phyloP scores from a whole-genome alignment of 2,888 invertebrate species.

The Alcis repandata region DNA sequence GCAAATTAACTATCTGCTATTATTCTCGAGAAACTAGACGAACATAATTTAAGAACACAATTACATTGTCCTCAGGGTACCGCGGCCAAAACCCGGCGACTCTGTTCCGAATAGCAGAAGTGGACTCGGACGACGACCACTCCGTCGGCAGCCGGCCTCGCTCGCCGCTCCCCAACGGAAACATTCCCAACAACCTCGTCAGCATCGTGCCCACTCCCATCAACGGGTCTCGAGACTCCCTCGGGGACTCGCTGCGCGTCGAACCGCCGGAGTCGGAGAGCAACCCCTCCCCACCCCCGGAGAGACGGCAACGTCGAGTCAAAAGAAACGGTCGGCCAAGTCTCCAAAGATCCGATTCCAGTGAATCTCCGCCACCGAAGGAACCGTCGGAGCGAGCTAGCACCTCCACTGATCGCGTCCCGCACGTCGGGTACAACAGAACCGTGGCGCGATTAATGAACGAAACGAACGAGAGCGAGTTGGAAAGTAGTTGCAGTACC shows the following conservation, averaged over 20 bases:
- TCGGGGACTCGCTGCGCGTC: slow-evolving; percentile 71
- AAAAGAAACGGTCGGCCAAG: slow-evolving; percentile 69
- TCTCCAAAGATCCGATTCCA: slow-evolving; percentile 73
- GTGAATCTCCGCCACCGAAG: slow-evolving; percentile 76
- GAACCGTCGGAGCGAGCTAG: slow-evolving; percentile 58
- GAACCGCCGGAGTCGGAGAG: slow-evolving; percentile 65
- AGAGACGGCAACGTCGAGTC: slow-evolving; percentile 63
- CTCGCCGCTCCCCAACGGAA: slow-evolving; percentile 66
- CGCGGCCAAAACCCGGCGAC: slow-evolving; percentile 77
- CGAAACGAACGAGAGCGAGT: slow-evolving; percentile 82
- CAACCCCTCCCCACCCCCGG: slow-evolving; percentile 59
- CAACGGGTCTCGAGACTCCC: slow-evolving; percentile 84
- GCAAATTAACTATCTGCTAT: no score
- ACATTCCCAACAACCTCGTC: slow-evolving; percentile 77
- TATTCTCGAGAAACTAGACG: no score
- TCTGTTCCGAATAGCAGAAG: slow-evolving; percentile 83
- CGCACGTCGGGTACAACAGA: slow-evolving; percentile 66
- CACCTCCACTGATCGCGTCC: slow-evolving; percentile 61
- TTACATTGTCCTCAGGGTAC: slow-evolving; percentile 66
- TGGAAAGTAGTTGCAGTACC: slow-evolving; percentile 82
- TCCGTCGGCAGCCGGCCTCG: slow-evolving; percentile 75
- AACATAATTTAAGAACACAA: no score
- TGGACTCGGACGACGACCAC: slow-evolving; percentile 89
- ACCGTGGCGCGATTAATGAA: slow-evolving; percentile 80
- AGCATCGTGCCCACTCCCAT: slow-evolving; percentile 87